Percentiles rank a stretch among this genome's conserved stretches.
Evolutionary conservation across 2,888 invertebrate species (phyloP).

Genomic region (Idaea aversata): DNA sequence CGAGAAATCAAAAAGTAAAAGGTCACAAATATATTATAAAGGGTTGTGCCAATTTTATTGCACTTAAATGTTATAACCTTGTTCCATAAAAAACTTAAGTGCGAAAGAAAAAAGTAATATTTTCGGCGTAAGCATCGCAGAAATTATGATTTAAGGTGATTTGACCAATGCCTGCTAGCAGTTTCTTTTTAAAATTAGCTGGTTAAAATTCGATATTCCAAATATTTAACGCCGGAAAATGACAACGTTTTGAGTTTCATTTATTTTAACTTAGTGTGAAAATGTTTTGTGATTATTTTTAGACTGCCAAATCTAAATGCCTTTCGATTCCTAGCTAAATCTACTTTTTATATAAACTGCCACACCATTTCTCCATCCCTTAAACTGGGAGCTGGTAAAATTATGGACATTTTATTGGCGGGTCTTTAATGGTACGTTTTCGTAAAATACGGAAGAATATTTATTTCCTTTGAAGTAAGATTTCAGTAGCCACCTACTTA

Average conservation of each 20-base stretch:
- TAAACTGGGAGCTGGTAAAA: not conserved
- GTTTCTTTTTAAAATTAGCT: too few species aligned
- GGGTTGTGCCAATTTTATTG: constrained; percentile 27
- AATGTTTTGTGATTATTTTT: too few species aligned
- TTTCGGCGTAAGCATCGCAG: constrained; percentile 6
- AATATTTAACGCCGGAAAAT: too few species aligned
- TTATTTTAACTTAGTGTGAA: too few species aligned
- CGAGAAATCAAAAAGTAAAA: constrained; percentile 17
- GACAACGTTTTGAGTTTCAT: too few species aligned
- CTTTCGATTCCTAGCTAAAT: too few species aligned
- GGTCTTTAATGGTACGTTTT: constrained; percentile 1
- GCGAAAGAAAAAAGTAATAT: constrained; percentile 7
- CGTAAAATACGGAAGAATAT: not conserved
- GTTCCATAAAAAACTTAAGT: constrained; percentile 20
- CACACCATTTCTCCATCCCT: not conserved
- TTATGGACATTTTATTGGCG: constrained; percentile 4
- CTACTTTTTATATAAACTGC: too few species aligned
- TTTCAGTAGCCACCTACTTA: not conserved
- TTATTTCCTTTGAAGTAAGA: not conserved
- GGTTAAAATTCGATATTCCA: too few species aligned
- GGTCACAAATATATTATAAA: constrained; percentile 17
- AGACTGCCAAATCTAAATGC: too few species aligned
- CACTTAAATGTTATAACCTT: constrained; percentile 29
- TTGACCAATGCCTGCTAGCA: not conserved
- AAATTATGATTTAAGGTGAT: constrained; percentile 17